Evolutionary conservation across 2,113 vertebrate species (phyloP), one percentile per base, ranked within the genome.

Genomic region (Oriolus oriolus): DNA sequence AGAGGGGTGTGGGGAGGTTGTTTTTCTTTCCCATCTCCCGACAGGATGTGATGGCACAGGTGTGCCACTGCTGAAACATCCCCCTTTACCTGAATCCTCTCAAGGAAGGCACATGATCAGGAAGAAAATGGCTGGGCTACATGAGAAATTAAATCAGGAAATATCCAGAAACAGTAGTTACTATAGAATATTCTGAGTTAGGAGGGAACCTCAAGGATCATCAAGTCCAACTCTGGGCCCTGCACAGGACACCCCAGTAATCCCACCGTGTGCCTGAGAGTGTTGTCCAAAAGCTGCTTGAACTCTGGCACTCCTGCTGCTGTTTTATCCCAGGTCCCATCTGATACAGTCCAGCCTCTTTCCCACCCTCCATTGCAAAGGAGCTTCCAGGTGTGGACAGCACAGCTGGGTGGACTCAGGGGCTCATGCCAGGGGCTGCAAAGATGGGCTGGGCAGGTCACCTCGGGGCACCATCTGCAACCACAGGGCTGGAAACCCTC

Each of bases 1-100:
- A 77, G 37, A 12, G n/a, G n/a, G n/a, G n/a, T n/a, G n/a, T n/a
- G n/a, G n/a, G n/a, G n/a, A n/a, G 31, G 21, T 66, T 61, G 30
- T 61, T 83, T 56, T 65, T 66, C 76, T 70, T 75, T 12, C 16
- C 50, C 8, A 1, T 60, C 12, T 56, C 35, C 42, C 10, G 30
- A 15, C 22, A 52, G 42, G 41, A 24, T 0, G 1, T 10, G 16
- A 30, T 49, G 59, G 30, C 49, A 65, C 0, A 1, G 20, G 10
- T 35, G 71, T 75, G 33, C 24, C 31, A 1, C 45, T 20, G 13
- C 18, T 57, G 66, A 92, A 92, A 57, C 28, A 23, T 73, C 27
- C 23, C 30, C 7, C 7, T 82, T 73, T 63, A 63, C 59, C 47
- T n/a, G n/a, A 53, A 42, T 74, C 14, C n/a, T 79, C 73, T 41